A percentile compares a stretch with the other conserved stretches of the same genome.
Conservation (phyloP, 1,140 invertebrate genomes). For the Platyscapa corneri region DNA sequence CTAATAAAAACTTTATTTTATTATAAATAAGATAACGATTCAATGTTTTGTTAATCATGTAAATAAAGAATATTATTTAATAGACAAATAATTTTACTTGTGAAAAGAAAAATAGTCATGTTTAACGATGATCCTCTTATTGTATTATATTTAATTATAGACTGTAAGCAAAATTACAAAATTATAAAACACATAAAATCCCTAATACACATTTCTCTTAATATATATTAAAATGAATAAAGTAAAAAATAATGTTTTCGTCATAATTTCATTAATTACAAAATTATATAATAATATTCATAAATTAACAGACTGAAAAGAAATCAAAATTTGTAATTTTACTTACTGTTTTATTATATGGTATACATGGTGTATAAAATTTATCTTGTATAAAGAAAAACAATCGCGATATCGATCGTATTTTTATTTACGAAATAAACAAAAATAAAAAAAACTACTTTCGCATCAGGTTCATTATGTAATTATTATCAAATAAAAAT, state of each 20-base stretch:
- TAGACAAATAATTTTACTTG: constrained; percentile 35
- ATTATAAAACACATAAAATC: no score
- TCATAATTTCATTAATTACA: not conserved
- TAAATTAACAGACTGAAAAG: not conserved
- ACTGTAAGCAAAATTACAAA: not conserved
- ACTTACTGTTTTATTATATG: not conserved
- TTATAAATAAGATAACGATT: constrained; percentile 44
- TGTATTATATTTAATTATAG: not conserved
- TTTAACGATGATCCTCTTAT: not conserved
- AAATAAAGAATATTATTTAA: constrained; percentile 49
- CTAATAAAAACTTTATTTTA: constrained; percentile 48
- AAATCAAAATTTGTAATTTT: constrained; percentile 24
- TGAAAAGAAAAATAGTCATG: constrained; percentile 42
- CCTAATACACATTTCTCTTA: no score
- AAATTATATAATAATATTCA: not conserved
- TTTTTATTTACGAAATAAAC: constrained; percentile 57
- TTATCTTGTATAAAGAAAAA: not conserved
- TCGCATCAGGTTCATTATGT: constrained; percentile 63
- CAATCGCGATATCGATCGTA: constrained; percentile 5
- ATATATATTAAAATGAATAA: not conserved
- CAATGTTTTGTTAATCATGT: constrained; percentile 49
- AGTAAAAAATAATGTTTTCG: not conserved
- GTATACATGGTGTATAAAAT: not conserved
- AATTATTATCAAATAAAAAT: constrained; percentile 65
- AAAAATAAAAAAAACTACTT: constrained; percentile 65